Evolutionary conservation across 2,888 invertebrate genomes (phyloP), one percentile per base, ranked within the genome.

Genomic region (Chrysolina haemoptera): DNA sequence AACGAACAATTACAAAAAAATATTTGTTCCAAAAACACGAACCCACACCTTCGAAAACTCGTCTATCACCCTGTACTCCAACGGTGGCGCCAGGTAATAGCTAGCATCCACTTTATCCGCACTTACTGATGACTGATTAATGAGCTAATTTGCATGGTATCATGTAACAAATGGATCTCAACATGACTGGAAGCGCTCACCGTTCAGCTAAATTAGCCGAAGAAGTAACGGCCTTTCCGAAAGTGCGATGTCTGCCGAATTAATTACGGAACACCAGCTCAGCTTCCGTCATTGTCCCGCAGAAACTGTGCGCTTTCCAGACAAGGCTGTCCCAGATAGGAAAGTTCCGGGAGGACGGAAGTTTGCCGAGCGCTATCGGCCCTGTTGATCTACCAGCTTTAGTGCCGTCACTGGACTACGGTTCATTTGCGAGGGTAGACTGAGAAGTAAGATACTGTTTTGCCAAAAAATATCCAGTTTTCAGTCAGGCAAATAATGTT

Each of bases 131-230:
- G 27, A 59, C 59, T 59, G 59, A 59, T 59, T 59, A 59, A 59
- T 59, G 59, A 35, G 59, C 59, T 59, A 59, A 59, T 59, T 59
- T 59, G 59, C 59, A 59, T 59, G 35, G 59, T 59, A 59, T 59
- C 59, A n/a, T 27, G 27, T 14, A 59, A 59, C 59, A 59, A 59
- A 59, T 59, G 59, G 59, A 10, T 35, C 59, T 35, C 59, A 59
- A 14, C 59, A 35, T 35, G 35, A 27, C 59, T 59, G 59, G 35
- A 35, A 59, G 59, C 59, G 22, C 59, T 59, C 59, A 35, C 59
- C 59, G 59, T 35, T 59, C 59, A 3, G 35, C 35, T 59, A 59
- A 35, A 59, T 59, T 59, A 27, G 14, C 35, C 59, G 14, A 59
- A 59, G 59, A 59, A 59, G 2, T 35, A 27, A 59, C 59, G 16